Evolutionary conservation across 2,797 vertebrate species (phyloP).

Genomic region (Molossus alvarezi): DNA sequence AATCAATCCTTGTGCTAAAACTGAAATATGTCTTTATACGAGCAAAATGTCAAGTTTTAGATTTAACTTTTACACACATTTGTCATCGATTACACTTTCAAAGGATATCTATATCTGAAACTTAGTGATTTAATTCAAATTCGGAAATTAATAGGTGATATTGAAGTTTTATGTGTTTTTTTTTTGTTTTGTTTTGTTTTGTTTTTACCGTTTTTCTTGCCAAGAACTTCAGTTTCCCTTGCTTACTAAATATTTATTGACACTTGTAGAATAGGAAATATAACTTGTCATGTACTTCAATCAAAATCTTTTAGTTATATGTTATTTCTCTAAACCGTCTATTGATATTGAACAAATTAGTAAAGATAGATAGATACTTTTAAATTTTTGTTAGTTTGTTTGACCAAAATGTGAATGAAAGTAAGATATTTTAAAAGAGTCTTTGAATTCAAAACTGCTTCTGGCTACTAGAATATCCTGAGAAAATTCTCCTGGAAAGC

Average conservation of each 20-base stretch:
- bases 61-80: constrained; percentile 39
- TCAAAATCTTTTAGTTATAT: constrained; percentile 83
- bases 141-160: background rate
- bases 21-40: constrained; percentile 7
- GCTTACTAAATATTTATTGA: constrained; percentile 85
- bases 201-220: constrained; percentile 66
- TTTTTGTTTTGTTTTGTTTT: background rate
- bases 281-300: constrained; percentile 84
- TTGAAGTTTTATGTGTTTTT: background rate
- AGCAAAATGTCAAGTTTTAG: constrained; percentile 40
- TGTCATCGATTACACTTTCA: constrained; percentile 42
- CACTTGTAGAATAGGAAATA: constrained; percentile 87
- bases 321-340: constrained; percentile 75
- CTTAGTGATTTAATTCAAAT: background rate
- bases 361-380: constrained; percentile 65
- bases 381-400: background rate
- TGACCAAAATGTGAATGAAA: constrained; percentile 38
- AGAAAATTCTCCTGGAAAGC: constrained; percentile 68
- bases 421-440: constrained; percentile 64
- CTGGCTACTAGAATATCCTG: constrained; percentile 38
- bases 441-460: constrained; percentile 51
- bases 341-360: constrained; percentile 77
- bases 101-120: background rate
- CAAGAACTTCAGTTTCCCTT: constrained; percentile 84
- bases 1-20: constrained; percentile 72